phyloP scores from a whole-genome alignment of 2,888 invertebrate genomes.

The Alloscopus bannaensis region DNA sequence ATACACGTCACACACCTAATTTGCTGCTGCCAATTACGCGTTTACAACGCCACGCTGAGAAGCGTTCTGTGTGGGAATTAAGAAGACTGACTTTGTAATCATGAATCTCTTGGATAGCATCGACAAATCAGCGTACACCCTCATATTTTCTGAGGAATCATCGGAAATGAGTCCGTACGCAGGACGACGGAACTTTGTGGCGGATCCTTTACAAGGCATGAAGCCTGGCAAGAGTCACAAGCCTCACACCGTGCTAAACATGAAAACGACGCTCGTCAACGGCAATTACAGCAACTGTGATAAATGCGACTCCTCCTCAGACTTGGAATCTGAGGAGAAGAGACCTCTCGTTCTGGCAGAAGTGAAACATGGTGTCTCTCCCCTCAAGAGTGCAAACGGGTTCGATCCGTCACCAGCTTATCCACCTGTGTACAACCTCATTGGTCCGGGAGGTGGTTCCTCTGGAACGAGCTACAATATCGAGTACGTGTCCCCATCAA shows the following conservation, averaged over 20 bases:
- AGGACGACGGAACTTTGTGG: conserved; percentile 7
- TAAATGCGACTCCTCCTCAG: conserved; percentile 49
- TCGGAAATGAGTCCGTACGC: conserved; percentile 36
- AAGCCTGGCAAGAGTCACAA: conserved; percentile 9
- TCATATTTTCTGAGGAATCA: conserved; percentile 48
- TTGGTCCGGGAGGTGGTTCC: not conserved
- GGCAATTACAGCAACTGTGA: conserved; percentile 57
- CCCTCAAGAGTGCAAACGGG: conserved; percentile 20
- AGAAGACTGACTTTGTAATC: conserved; percentile 19
- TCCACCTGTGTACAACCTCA: conserved; percentile 14
- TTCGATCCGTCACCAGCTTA: not conserved
- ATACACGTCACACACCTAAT: too few species aligned
- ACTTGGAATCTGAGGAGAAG: conserved; percentile 31
- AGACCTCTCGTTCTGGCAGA: conserved; percentile 46
- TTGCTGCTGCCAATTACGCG: too few species aligned
- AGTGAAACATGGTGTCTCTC: conserved; percentile 23
- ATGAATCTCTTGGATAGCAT: conserved; percentile 59
- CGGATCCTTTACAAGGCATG: not conserved
- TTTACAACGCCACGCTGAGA: too few species aligned
- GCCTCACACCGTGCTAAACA: conserved; percentile 46
- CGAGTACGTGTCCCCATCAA: conserved; percentile 28
- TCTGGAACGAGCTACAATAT: conserved; percentile 51
- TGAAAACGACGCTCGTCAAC: conserved; percentile 59
- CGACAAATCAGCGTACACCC: conserved; percentile 54
- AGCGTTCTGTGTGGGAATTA: too few species aligned